A percentile compares a stretch with the other conserved stretches of the same genome.
These are phyloP conservation scores for Chamaetylas fuelleborni DNA, from an alignment of 2,113 vertebrate genomes.

Conservation along the genomic window DNA sequence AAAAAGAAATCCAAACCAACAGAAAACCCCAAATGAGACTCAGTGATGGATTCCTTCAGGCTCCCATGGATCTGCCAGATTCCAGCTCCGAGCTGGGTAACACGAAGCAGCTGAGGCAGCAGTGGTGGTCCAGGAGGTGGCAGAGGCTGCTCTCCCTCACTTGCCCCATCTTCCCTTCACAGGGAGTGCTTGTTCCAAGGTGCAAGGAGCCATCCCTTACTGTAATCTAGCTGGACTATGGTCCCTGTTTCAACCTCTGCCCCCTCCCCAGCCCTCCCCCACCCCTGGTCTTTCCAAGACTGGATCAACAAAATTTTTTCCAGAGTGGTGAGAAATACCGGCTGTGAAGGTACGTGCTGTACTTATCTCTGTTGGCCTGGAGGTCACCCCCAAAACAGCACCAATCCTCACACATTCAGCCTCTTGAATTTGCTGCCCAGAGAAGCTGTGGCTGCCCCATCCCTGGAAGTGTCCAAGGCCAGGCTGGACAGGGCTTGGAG, in stretches of 20 bases:
- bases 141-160: background rate
- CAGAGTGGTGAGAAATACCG: background rate
- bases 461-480: background rate
- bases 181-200: background rate
- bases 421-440: background rate
- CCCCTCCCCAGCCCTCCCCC: background rate
- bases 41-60: constrained; percentile 10
- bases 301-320: background rate
- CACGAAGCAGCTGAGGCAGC: background rate
- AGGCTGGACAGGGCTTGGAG: background rate
- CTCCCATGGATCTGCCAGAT: background rate
- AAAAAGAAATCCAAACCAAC: background rate
- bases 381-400: background rate
- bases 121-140: background rate
- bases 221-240: background rate
- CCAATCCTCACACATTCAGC: background rate
- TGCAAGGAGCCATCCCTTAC: background rate
- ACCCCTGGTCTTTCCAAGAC: background rate
- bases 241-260: background rate
- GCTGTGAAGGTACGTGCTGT: background rate
- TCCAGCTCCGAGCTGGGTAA: background rate
- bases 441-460: background rate
- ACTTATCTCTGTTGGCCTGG: background rate
- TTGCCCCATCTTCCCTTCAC: fast-evolving
- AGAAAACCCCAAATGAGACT: constrained; percentile 11